Evolutionary conservation across 2,888 invertebrate species (phyloP).

Genomic region (Xestia xanthographa): DNA sequence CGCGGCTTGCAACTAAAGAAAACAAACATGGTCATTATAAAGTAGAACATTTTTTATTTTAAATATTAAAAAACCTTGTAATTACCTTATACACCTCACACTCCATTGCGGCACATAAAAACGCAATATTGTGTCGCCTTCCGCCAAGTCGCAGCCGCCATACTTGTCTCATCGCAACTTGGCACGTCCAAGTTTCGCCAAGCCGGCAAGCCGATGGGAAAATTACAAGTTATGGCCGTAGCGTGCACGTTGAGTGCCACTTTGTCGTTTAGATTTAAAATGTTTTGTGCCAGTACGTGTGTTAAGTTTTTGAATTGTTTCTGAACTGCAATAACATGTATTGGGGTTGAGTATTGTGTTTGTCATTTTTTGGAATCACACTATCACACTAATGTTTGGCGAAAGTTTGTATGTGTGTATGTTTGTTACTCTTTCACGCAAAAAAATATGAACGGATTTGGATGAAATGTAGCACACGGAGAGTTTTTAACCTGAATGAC

Average conservation of each 20-base stretch:
- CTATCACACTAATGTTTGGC: no score
- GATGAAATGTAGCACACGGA: no score
- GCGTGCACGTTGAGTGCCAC: conserved; percentile 52
- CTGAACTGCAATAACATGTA: conserved; percentile 23
- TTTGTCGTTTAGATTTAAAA: conserved; percentile 53
- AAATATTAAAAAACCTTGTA: neutral
- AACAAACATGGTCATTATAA: neutral
- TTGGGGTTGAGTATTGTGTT: neutral
- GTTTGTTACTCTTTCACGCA: no score
- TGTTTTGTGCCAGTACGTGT: conserved; percentile 52
- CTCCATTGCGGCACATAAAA: conserved; percentile 38
- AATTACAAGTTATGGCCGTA: conserved; percentile 61
- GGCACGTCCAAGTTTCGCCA: conserved; percentile 52
- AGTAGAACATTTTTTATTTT: neutral
- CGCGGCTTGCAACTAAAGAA: neutral
- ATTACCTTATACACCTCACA: conserved; percentile 19
- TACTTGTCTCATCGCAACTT: conserved; percentile 47
- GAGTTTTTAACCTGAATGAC: no score
- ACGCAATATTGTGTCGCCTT: conserved; percentile 29
- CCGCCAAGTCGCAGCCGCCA: conserved; percentile 16
- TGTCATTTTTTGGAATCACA: neutral
- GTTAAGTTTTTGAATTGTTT: conserved; percentile 46
- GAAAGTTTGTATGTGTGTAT: no score
- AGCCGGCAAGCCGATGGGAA: conserved; percentile 49
- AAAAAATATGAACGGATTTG: no score